Evolutionary conservation across 1,140 invertebrate genomes (phyloP), one percentile per base, ranked within the genome.

Genomic region (Glomeris maerens): DNA sequence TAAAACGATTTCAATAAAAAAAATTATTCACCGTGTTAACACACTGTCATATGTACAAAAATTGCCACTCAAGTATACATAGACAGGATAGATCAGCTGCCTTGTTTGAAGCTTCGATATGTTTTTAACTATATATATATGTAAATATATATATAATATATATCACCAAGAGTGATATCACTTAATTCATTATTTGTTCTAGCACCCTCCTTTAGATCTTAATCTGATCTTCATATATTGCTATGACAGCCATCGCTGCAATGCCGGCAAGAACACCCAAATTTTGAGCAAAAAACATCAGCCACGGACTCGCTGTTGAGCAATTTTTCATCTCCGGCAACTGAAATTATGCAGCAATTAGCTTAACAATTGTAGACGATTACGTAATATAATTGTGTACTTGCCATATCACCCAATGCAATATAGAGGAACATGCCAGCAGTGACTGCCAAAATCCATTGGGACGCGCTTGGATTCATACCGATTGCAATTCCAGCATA

Each of bases 351-450:
- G 13, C 14, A 40, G 41, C 0, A 29, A 26, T 47, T 38, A 20
- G 5, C 20, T 17, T 17, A n/a, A n/a, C n/a, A n/a, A n/a, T 29
- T 2, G 2, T 42, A 17, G 38, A 14, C 23, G 10, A 21, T 40
- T 22, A 13, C 29, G 41, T 1, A 40, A 13, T 31, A 22, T 29
- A 22, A 2, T 20, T 47, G 17, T 39, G 42, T 23, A 41, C 52
- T 46, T 59, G 66, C 64, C 60, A 66, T 63, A 49, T 65, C 60
- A 29, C 38, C 52, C 2, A 66, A 27, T 3, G 63, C 60, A 10
- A 62, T 56, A 27, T 62, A 62, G 0, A 62, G 48, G 36, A 62
- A 62, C 20, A 58, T 62, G 17, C 64, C 64, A 7, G 64, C 63
- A 17, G 63, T 57, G 2, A 64, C 44, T 3, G 56, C 52, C 40